Evolutionary conservation across 2,797 vertebrate genomes (phyloP).

Genomic region (Myotis vivesi): DNA sequence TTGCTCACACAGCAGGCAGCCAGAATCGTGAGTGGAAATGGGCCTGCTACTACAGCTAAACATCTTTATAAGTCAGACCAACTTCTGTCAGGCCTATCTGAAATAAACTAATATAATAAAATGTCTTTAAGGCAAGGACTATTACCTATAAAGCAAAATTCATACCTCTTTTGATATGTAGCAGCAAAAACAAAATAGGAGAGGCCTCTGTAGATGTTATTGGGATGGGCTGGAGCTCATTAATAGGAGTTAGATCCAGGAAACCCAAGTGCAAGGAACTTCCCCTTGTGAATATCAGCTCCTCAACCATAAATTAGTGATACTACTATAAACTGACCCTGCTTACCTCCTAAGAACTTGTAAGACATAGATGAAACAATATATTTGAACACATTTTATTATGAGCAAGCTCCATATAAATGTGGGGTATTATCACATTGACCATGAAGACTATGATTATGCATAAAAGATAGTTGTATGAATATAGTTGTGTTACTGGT

Average conservation of each 20-base stretch:
- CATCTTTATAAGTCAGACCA: not conserved
- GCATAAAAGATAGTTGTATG: not conserved
- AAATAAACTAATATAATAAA: not conserved
- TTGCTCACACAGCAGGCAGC: constrained; percentile 38
- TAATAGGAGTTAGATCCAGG: not conserved
- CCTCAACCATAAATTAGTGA: not conserved
- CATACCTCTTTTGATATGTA: not conserved
- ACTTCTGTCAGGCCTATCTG: not conserved
- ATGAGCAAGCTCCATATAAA: not conserved
- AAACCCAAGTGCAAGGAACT: not conserved
- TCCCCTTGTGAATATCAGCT: not conserved
- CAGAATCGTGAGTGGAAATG: not conserved
- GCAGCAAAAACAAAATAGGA: not conserved
- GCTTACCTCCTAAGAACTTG: not conserved
- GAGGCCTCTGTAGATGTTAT: not conserved
- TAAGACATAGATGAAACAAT: not conserved
- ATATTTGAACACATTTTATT: not conserved
- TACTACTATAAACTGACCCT: not conserved
- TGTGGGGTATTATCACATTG: not conserved
- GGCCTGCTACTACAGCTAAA: not conserved
- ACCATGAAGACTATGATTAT: not conserved
- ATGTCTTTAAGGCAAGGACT: not conserved
- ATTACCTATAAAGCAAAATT: not conserved
- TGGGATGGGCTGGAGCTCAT: accelerated
- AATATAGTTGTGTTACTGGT: not conserved